Percentiles rank a stretch among this genome's conserved stretches.
phyloP scores from a whole-genome alignment of 2,888 invertebrate genomes.

The Aphrophora alni region DNA sequence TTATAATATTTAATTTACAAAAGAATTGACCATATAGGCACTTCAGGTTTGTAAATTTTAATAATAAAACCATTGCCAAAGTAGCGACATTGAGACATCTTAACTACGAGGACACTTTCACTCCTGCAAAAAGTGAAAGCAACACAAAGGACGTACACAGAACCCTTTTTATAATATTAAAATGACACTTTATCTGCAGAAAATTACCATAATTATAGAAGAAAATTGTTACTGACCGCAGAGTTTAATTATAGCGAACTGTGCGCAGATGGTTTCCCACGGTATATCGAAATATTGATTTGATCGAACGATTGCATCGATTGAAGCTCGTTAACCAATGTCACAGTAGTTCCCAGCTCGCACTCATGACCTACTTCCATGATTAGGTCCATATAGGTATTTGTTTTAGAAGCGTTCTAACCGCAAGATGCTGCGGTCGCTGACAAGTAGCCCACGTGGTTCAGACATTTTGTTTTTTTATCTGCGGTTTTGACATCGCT shows the following conservation, averaged over 20 bases:
- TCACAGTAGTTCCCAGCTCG: too few relatives aligned
- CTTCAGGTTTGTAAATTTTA: too few relatives aligned
- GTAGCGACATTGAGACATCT: too few relatives aligned
- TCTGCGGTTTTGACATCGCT: not conserved
- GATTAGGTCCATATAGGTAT: not conserved
- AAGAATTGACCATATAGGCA: too few relatives aligned
- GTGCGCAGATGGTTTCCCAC: not conserved
- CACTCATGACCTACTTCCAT: not conserved
- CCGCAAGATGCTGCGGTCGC: not conserved
- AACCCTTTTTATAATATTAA: not conserved
- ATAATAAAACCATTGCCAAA: too few relatives aligned
- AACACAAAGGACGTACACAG: not conserved
- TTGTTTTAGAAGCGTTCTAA: not conserved
- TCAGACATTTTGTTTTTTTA: not conserved
- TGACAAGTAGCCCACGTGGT: not conserved
- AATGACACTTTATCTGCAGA: not conserved
- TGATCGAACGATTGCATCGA: constrained; percentile 2
- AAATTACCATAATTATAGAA: not conserved
- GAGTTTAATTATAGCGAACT: not conserved
- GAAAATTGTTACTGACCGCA: not conserved
- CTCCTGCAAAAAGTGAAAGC: not conserved
- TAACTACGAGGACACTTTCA: not conserved
- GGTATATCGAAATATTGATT: constrained; percentile 1
- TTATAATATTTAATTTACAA: too few relatives aligned
- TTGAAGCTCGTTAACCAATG: not conserved